phyloP scores from a whole-genome alignment of 2,797 vertebrate genomes.

The Tapera naevia region DNA sequence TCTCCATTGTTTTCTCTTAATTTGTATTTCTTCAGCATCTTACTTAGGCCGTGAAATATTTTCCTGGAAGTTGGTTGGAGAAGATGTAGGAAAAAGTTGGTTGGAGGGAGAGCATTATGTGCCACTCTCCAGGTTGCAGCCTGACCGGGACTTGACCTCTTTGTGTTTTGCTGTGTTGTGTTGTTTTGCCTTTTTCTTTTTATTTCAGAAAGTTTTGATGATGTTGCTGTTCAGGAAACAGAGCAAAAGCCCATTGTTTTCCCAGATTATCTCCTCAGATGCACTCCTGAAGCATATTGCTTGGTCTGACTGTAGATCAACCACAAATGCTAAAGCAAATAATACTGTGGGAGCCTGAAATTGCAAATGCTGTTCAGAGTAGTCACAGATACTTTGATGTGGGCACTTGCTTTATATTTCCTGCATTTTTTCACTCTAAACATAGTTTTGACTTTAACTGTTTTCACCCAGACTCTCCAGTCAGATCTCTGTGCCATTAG shows the following conservation, averaged over 20 bases:
- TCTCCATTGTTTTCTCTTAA: not conserved
- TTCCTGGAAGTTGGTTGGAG: not conserved
- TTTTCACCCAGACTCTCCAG: not conserved
- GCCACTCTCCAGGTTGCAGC: not conserved
- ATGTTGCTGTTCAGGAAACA: conserved; percentile 48
- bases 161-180: not conserved
- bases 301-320: conserved; percentile 27
- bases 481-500: not conserved
- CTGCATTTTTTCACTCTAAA: conserved; percentile 28
- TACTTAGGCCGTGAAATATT: not conserved
- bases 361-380: conserved; percentile 48
- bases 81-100: not conserved
- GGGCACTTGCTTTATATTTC: conserved; percentile 18
- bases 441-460: not conserved
- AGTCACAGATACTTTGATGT: conserved; percentile 55
- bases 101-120: not conserved
- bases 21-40: not conserved
- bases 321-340: conserved; percentile 60
- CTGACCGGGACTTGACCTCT: conserved; percentile 9
- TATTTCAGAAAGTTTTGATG: conserved; percentile 47
- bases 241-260: conserved; percentile 37
- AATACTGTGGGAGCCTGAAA: conserved; percentile 41
- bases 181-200: not conserved
- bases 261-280: conserved; percentile 58
- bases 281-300: conserved; percentile 34